Conservation (phyloP, 1,140 invertebrate genomes). For the Plutomurus gul region DNA sequence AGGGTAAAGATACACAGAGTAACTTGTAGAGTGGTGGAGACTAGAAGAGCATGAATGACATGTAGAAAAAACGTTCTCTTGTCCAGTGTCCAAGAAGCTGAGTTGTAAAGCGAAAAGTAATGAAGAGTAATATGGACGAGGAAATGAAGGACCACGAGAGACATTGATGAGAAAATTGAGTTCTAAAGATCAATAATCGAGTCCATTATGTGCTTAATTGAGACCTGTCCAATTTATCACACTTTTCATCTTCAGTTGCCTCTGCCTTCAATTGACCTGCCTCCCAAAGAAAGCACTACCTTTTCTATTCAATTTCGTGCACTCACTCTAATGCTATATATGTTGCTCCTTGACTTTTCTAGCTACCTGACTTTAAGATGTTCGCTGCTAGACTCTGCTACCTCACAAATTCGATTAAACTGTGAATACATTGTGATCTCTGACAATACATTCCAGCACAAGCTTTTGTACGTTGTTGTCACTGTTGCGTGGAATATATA, state of each 20-base stretch:
- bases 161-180: conserved; percentile 40
- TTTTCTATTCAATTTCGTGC: not conserved
- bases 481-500: too few relatives aligned
- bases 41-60: not conserved
- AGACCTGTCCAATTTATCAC: conserved; percentile 50
- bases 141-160: not conserved
- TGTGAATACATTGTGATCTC: too few relatives aligned
- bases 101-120: too few relatives aligned
- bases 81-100: too few relatives aligned
- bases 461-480: too few relatives aligned
- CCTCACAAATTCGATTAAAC: too few relatives aligned
- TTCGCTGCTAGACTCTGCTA: too few relatives aligned
- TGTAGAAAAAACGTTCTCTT: not conserved
- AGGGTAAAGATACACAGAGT: too few relatives aligned
- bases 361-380: too few relatives aligned
- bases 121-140: conserved; percentile 13
- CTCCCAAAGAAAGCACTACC: not conserved
- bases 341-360: too few relatives aligned
- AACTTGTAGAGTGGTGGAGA: too few relatives aligned
- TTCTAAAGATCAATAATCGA: conserved; percentile 52
- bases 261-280: not conserved
- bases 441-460: too few relatives aligned
- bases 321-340: not conserved
- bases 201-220: conserved; percentile 52
- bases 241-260: conserved; percentile 32